Evolutionary conservation across 2,113 vertebrate genomes (phyloP).

Genomic region (Hiodon tergisus): DNA sequence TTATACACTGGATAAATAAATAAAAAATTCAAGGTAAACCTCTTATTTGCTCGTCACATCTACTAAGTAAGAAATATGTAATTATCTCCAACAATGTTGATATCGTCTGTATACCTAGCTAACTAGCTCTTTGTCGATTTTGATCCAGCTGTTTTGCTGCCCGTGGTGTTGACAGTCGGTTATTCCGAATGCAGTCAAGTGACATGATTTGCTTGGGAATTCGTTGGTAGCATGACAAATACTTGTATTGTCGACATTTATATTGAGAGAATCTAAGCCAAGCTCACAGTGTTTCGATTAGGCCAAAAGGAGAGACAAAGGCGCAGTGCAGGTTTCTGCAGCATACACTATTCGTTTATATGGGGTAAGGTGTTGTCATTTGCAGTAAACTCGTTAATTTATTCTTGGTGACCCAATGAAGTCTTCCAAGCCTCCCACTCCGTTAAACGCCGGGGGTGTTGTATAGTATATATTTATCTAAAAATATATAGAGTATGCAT

Average conservation of each 20-base stretch:
- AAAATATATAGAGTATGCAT: too few species aligned
- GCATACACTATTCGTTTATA: neutral
- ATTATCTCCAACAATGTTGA: neutral
- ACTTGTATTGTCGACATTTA: neutral
- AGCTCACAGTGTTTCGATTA: neutral
- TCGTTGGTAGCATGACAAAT: neutral
- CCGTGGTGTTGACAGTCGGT: neutral
- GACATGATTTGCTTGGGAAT: neutral
- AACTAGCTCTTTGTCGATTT: neutral
- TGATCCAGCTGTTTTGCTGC: neutral
- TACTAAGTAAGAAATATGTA: neutral
- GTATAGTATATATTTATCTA: too few species aligned
- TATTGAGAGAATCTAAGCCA: neutral
- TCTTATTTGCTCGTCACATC: neutral
- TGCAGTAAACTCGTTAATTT: neutral
- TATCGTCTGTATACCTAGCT: neutral
- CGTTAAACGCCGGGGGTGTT: too few species aligned
- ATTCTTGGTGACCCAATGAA: too few species aligned
- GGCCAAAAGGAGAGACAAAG: neutral
- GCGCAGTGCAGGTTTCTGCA: slow-evolving; percentile 8
- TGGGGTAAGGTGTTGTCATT: neutral
- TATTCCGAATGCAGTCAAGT: neutral
- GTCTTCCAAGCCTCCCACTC: too few species aligned
- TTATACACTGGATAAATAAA: neutral
- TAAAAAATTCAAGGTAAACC: neutral